phyloP scores from a whole-genome alignment of 2,113 vertebrate genomes.

The Calypte anna region DNA sequence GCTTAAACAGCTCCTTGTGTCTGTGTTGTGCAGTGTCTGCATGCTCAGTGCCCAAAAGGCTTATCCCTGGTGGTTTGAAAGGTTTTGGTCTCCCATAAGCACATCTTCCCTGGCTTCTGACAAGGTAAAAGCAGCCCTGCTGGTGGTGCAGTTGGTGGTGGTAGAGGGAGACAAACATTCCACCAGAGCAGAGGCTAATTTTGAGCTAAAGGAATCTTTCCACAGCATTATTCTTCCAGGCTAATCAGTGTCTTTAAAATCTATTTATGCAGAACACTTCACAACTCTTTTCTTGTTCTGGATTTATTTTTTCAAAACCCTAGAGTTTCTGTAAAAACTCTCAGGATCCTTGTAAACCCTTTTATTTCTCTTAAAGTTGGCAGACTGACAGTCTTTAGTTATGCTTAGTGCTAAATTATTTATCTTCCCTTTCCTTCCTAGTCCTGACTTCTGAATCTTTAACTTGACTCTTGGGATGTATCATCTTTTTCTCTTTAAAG shows the following conservation, averaged over 20 bases:
- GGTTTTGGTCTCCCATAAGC: background rate
- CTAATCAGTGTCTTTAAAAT: background rate
- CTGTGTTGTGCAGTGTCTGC: background rate
- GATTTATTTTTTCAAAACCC: slow-evolving; percentile 56
- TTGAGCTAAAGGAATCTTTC: background rate
- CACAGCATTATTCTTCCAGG: background rate
- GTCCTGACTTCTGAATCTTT: slow-evolving; percentile 64
- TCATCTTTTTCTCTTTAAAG: slow-evolving; percentile 2
- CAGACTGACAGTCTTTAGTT: slow-evolving; percentile 71
- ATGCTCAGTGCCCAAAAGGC: background rate
- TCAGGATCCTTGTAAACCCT: slow-evolving; percentile 62
- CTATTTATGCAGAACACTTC: background rate
- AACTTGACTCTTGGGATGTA: slow-evolving; percentile 60
- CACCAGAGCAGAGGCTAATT: background rate
- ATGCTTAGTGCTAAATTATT: slow-evolving; percentile 76
- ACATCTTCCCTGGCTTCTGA: background rate
- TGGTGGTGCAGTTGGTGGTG: background rate
- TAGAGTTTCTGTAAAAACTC: slow-evolving; percentile 60
- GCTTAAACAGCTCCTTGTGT: background rate
- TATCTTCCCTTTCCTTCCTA: slow-evolving; percentile 66
- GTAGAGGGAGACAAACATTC: background rate
- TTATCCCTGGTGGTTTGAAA: fast-evolving
- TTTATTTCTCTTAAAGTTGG: slow-evolving; percentile 65
- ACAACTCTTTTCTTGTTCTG: slow-evolving; percentile 39
- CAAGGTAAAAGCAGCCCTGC: background rate